Evolutionary conservation across 2,888 invertebrate species (phyloP), one percentile per base, ranked within the genome.

Genomic region (Papilio demoleus): DNA sequence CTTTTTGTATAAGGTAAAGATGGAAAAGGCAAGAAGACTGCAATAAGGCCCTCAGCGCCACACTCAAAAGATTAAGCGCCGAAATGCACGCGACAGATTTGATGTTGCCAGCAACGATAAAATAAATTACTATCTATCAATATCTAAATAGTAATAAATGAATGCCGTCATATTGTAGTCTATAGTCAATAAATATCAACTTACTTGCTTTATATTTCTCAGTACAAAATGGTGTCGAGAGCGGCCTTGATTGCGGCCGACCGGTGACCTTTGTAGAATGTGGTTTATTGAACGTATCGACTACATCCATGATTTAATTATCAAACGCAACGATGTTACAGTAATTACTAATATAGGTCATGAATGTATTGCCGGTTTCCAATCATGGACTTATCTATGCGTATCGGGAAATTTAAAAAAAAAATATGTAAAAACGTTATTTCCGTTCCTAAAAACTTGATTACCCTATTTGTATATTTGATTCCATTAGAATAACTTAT

Each of bases 191-290:
- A 40, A 40, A 62, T 40, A 61, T 17, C 1, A 53, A 67, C 24
- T 58, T 42, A 19, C 24, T 47, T 12, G 42, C 62, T 36, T 19
- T 36, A 64, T 38, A 42, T 40, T 59, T n/a, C 27, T 61, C 70
- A 71, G 72, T 67, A 73, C 75, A 79, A 78, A 77, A 78, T 77
- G 73, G 67, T 73, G 74, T 74, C 74, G 66, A 70, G 36, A 53
- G 45, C 56, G 77, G 74, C 86, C 87, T 87, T 87, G 86, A 78
- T 79, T 73, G 81, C 82, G 84, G 83, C 80, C 85, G 82, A 78
- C 80, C 70, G 71, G 77, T 77, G 84, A 87, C 87, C 86, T 87
- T 86, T 86, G 68, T 64, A 65, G 63, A 64, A 70, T 71, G 64
- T 68, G 67, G 73, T 59, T 65, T 73, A 67, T 73, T 73, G 68